Percentiles rank a stretch among this genome's conserved stretches.
Conservation (phyloP, 2,888 invertebrate species). For the Phasia obesa region DNA sequence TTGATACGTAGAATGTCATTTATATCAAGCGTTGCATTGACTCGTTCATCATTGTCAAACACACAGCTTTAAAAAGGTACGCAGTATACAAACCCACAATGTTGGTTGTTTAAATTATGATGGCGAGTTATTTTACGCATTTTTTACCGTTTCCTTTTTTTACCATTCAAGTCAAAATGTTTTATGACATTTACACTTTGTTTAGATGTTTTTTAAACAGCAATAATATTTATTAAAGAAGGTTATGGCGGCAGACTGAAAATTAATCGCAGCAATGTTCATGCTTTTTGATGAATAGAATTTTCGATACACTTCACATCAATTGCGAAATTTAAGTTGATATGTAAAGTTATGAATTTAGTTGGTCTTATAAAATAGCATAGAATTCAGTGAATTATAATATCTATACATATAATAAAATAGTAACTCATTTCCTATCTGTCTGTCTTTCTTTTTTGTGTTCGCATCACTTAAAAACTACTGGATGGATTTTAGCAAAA, state of each 20-base stretch:
- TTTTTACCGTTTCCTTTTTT: constrained; percentile 28
- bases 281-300: too few relatives aligned
- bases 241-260: background rate
- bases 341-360: too few relatives aligned
- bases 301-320: too few relatives aligned
- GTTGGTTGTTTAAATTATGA: constrained; percentile 49
- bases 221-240: background rate
- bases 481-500: too few relatives aligned
- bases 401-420: too few relatives aligned
- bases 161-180: constrained; percentile 43
- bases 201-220: constrained; percentile 54
- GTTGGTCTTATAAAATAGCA: too few relatives aligned
- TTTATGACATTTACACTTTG: constrained; percentile 69
- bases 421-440: too few relatives aligned
- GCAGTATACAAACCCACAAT: constrained; percentile 1
- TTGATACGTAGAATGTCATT: constrained; percentile 30
- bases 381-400: too few relatives aligned
- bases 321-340: too few relatives aligned
- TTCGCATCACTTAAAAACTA: too few relatives aligned
- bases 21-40: constrained; percentile 12
- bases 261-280: too few relatives aligned
- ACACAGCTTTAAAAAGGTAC: constrained; percentile 16
- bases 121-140: constrained; percentile 65
- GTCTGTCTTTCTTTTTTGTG: too few relatives aligned
- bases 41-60: constrained; percentile 44